These are phyloP conservation scores for Pygoscelis adeliae DNA, from an alignment of 2,113 vertebrate species.

Conservation along the genomic window DNA sequence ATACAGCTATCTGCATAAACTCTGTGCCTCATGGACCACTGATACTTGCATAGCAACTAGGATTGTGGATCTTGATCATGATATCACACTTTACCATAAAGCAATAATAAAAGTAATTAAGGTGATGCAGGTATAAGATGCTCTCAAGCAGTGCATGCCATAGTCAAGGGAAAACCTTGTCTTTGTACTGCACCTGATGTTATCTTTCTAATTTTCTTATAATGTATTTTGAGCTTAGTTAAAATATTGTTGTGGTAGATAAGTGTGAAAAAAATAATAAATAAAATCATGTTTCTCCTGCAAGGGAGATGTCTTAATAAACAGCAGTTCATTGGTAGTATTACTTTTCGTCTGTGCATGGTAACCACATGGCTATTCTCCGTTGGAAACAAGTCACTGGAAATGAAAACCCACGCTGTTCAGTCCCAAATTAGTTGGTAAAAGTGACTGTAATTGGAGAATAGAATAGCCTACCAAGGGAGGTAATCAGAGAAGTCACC, in stretches of 20 bases:
- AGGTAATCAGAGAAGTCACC: neutral
- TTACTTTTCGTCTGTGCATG: neutral
- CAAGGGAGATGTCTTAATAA: neutral
- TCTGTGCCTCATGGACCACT: neutral
- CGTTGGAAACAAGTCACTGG: conserved; percentile 4
- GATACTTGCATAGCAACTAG: neutral
- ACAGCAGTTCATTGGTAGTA: neutral
- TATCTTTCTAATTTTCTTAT: neutral
- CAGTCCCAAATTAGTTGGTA: conserved; percentile 14
- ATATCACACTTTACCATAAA: neutral
- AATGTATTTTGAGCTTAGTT: neutral
- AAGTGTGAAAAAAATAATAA: neutral
- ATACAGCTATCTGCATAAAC: neutral
- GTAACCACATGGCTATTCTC: neutral
- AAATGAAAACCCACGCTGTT: conserved; percentile 8
- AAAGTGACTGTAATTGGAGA: neutral
- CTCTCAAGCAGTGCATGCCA: neutral
- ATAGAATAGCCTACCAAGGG: neutral
- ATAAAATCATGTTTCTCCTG: neutral
- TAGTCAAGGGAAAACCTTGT: neutral
- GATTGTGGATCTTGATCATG: neutral
- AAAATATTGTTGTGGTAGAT: neutral
- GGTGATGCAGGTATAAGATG: neutral
- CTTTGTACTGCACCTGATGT: neutral
- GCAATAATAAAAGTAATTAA: neutral